phyloP scores from a whole-genome alignment of 2,113 vertebrate species.

The Chloroceryle aenea region DNA sequence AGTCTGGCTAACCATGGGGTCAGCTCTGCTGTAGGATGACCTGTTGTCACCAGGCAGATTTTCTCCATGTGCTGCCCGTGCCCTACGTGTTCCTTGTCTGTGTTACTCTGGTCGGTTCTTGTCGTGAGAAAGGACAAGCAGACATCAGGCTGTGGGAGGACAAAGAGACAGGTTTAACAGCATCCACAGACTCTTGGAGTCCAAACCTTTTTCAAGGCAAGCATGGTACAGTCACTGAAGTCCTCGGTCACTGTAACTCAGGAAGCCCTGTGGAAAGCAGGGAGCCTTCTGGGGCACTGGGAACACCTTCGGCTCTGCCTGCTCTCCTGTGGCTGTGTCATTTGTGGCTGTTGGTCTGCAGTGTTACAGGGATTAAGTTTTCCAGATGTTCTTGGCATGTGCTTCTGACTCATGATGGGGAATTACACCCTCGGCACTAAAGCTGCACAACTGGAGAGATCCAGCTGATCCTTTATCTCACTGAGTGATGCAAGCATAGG shows the following conservation, averaged over 20 bases:
- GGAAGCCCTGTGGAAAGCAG: not conserved
- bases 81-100: not conserved
- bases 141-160: not conserved
- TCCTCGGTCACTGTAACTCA: accelerated
- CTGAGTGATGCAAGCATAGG: not conserved
- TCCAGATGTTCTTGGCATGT: not conserved
- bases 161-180: not conserved
- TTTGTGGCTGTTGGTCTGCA: not conserved
- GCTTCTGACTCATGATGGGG: not conserved
- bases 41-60: not conserved
- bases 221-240: not conserved
- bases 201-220: not conserved
- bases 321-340: not conserved
- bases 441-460: not conserved
- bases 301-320: not conserved
- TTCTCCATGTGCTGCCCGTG: not conserved
- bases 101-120: not conserved
- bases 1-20: not conserved
- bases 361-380: not conserved
- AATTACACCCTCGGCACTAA: accelerated
- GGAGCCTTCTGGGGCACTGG: accelerated
- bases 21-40: not conserved
- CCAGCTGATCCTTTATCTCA: not conserved
- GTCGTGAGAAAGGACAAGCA: not conserved
- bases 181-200: not conserved